Evolutionary conservation across 2,888 invertebrate species (phyloP).

Genomic region (Cheilosia vulpina): DNA sequence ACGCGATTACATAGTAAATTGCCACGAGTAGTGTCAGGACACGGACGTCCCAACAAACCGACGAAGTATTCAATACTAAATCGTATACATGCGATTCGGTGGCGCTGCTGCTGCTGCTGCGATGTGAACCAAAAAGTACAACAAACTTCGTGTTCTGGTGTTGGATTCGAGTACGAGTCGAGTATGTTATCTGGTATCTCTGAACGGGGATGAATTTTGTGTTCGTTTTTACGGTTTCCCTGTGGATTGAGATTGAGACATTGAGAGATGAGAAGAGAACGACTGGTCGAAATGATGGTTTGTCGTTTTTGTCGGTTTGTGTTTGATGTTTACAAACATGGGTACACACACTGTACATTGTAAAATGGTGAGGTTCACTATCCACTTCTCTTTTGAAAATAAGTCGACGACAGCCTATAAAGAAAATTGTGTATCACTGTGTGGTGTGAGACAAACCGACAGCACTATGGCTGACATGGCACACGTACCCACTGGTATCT

Average conservation of each 20-base stretch:
- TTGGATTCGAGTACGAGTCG: not conserved
- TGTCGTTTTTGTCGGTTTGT: conserved; percentile 46
- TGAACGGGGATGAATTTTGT: conserved; percentile 63
- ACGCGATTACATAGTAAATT: conserved; percentile 72
- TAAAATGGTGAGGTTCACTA: not conserved
- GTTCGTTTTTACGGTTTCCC: conserved; percentile 33
- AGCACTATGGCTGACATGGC: not conserved
- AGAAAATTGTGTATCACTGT: conserved; percentile 45
- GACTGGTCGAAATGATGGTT: conserved; percentile 59
- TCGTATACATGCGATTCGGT: conserved; percentile 75
- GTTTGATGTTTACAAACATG: conserved; percentile 37
- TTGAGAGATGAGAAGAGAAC: conserved; percentile 30
- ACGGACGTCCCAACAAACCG: conserved; percentile 82
- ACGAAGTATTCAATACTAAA: conserved; percentile 82
- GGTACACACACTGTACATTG: not conserved
- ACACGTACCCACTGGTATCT: not conserved
- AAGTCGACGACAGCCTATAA: not conserved
- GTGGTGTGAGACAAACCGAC: conserved; percentile 14
- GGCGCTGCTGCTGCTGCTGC: conserved; percentile 52
- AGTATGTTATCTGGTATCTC: conserved; percentile 56
- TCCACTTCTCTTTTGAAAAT: conserved; percentile 50
- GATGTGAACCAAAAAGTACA: conserved; percentile 55
- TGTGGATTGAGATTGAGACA: not conserved
- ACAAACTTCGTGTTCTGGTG: conserved; percentile 56
- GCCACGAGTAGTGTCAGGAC: conserved; percentile 62